Base-by-base conservation (phyloP, 2,888 invertebrate genomes). In the Balanococcus diminutus region DNA sequence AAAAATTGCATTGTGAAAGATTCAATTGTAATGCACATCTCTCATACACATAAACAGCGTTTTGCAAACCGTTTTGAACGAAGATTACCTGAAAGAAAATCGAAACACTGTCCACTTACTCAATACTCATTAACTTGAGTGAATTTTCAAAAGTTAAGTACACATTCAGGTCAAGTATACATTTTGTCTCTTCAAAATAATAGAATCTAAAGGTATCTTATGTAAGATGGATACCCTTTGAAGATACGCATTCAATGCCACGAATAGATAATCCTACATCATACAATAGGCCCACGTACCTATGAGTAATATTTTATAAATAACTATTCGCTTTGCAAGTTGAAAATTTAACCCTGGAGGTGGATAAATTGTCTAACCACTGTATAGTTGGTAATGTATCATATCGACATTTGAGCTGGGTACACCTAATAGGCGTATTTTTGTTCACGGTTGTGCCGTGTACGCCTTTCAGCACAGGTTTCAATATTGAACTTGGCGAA, bases 401-500 rank as follows among this genome's bases (percentile, higher is more conserved):
- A 67, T 67, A 67, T 67, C 61, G 61, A 67, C 61, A 11, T 67
- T 67, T 67, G 61, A n/a, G n/a, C n/a, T 14, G 61, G 61, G 61
- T 25, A 67, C 28, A 4, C 61, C 11, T 67, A 25, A 67, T 67
- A 67, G 61, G 61, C 61, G 14, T 25, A 25, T 67, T 67, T 67
- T 67, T 67, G 61, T 67, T 67, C 61, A 67, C 28, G 22, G 61
- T 28, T 67, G 51, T 19, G 51, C 19, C 19, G 4, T 19, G 8
- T 9, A 9, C 56, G 56, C 56, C 56, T 67, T 67, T 67, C 61
- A 67, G 61, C 61, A 11, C 61, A 9, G 28, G 61, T 67, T 67
- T 67, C 61, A 67, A 25, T 67, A 67, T 67, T 67, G 61, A 67
- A 67, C 61, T 67, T 67, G 61, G 61, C 61, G 61, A 67, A 67